Base-by-base conservation (phyloP, 2,113 vertebrate species). In the Scortum barcoo region DNA sequence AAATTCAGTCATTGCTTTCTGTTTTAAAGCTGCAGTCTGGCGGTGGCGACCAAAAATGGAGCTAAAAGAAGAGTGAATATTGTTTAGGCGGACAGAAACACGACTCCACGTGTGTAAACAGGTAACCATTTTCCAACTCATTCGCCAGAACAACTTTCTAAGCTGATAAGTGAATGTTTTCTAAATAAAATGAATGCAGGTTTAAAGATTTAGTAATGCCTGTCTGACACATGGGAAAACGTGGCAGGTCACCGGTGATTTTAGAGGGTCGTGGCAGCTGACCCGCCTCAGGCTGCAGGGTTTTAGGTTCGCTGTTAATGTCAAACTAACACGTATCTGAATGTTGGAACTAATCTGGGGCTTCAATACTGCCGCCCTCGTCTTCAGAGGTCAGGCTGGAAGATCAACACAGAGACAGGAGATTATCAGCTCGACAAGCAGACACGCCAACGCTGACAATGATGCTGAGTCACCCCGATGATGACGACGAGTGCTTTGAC, bases 351-450 rank as follows among this genome's bases (percentile, higher is more conserved):
- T 1, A 0, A 51, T 78, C 30, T 60, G 17, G 30, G 30, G 51
- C 46, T 80, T 22, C 12, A 71, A 58, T 9, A 6, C 72, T 58
- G 3, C 4, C 4, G 1, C 19, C 19, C 61, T 71, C 62, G 7
- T 63, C 57, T 36, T 56, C 79, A 30, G 50, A 78, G 76, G 62
- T 60, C 58, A 63, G 40, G 46, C 2, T 51, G 30, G 36, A 70
- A 70, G 5, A n/a, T 44, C 40, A 16, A 57, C 57, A 56, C n/a
- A 1, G n/a, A 66, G 12, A 44, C 14, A 22, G 0, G 2, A 30
- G 11, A 28, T 16, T 4, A 38, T 51, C 11, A 22, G 17, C 58
- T 14, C 24, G 14, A 44, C 58, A 30, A 24, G 11, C 17, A 16
- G 36, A 19, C 69, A 20, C 33, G 6, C 33, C 33, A 6, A 36